Conservation (phyloP, 2,113 vertebrate genomes). For the Macquaria ambigua region DNA sequence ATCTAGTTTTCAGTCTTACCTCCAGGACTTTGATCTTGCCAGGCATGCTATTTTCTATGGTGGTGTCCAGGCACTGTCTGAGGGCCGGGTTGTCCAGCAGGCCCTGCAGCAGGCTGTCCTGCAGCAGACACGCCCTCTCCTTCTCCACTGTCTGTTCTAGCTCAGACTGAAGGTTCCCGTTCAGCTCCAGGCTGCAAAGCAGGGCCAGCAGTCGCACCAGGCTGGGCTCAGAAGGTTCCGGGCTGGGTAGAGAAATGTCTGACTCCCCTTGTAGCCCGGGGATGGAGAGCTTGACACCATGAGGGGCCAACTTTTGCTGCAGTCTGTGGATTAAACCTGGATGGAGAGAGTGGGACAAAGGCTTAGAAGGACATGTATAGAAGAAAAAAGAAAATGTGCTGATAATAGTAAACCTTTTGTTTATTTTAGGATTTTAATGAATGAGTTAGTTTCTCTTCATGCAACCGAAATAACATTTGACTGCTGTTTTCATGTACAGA, state of each 20-base stretch:
- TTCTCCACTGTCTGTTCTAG: conserved; percentile 87
- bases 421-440: neutral
- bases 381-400: neutral
- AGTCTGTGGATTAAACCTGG: conserved; percentile 87
- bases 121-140: conserved; percentile 86
- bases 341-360: neutral
- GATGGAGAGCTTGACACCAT: conserved; percentile 88
- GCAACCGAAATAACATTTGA: neutral
- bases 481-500: neutral
- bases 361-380: neutral
- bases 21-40: conserved; percentile 91
- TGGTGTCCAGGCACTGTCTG: conserved; percentile 89
- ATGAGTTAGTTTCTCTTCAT: neutral
- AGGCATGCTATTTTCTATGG: conserved; percentile 87
- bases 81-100: conserved; percentile 85
- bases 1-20: conserved; percentile 77
- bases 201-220: conserved; percentile 88
- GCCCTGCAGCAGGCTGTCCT: conserved; percentile 89
- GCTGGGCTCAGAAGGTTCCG: conserved; percentile 67
- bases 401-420: neutral
- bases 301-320: conserved; percentile 86
- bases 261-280: conserved; percentile 82
- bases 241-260: conserved; percentile 13
- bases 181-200: conserved; percentile 89
- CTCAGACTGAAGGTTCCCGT: conserved; percentile 91